phyloP scores from a whole-genome alignment of 2,113 vertebrate species.

The Rhinopomastus cyanomelas region DNA sequence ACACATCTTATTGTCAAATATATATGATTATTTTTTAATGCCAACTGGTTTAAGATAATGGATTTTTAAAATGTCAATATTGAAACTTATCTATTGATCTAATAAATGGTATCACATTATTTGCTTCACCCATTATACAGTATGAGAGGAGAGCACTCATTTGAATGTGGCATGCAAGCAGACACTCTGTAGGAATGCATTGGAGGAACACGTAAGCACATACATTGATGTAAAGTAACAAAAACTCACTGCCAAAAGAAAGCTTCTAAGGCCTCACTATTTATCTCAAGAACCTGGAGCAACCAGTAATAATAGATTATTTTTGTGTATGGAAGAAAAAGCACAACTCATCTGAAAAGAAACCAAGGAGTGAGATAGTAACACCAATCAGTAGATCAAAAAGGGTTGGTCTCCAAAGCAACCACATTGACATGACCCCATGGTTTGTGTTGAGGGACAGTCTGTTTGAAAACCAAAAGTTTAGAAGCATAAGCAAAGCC shows the following conservation, averaged over 20 bases:
- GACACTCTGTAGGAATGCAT: background rate
- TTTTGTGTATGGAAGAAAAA: background rate
- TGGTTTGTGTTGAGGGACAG: fast-evolving
- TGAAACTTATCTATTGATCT: slow-evolving; percentile 28
- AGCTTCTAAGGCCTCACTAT: background rate
- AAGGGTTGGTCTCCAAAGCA: background rate
- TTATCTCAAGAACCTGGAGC: background rate
- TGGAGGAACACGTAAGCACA: background rate
- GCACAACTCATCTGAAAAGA: background rate
- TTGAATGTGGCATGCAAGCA: background rate
- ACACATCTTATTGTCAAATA: background rate
- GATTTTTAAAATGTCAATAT: slow-evolving; percentile 10
- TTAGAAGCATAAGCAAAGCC: background rate
- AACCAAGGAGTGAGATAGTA: background rate
- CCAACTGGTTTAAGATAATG: background rate
- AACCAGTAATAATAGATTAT: background rate
- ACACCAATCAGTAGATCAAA: background rate
- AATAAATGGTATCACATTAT: background rate
- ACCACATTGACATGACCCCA: background rate
- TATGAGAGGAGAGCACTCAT: background rate
- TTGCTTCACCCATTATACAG: background rate
- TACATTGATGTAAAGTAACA: background rate
- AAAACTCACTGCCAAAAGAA: background rate
- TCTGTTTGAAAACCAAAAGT: background rate
- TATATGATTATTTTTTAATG: background rate